phyloP scores from a whole-genome alignment of 2,113 vertebrate species.

The Psephotus haematonotus region DNA sequence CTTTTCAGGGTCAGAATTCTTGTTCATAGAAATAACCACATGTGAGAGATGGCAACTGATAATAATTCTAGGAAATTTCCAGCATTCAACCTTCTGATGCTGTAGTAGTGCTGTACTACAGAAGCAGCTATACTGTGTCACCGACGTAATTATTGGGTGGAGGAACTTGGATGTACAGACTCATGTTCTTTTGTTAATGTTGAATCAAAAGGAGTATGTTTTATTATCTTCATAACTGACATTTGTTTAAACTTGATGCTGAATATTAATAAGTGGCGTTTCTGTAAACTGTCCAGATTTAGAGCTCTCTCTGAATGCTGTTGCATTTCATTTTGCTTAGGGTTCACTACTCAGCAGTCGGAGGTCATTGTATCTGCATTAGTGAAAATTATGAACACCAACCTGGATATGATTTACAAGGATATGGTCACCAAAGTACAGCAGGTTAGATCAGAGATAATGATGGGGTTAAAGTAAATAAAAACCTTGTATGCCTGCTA shows the following conservation, averaged over 20 bases:
- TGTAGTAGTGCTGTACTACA: background rate
- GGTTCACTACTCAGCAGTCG: slow-evolving; percentile 86
- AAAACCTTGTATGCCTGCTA: background rate
- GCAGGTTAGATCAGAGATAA: slow-evolving; percentile 78
- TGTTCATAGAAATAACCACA: background rate
- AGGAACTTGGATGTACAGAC: background rate
- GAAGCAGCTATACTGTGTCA: background rate
- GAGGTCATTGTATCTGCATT: slow-evolving; percentile 86
- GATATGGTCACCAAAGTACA: slow-evolving; percentile 96
- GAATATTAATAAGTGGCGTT: background rate
- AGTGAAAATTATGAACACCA: slow-evolving; percentile 84
- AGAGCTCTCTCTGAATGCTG: background rate
- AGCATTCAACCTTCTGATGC: background rate
- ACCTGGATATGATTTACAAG: slow-evolving; percentile 86
- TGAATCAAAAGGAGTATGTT: background rate
- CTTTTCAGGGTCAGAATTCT: background rate
- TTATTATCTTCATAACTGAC: background rate
- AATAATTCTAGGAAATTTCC: background rate
- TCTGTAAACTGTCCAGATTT: background rate
- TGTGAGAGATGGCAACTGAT: background rate
- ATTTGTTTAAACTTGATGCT: background rate
- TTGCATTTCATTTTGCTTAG: slow-evolving; percentile 69
- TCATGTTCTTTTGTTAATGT: background rate
- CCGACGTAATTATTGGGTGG: background rate
- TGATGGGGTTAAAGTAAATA: background rate